These are phyloP conservation scores for Lagorchestes hirsutus DNA, from an alignment of 2,797 vertebrate genomes.

Conservation along the genomic window DNA sequence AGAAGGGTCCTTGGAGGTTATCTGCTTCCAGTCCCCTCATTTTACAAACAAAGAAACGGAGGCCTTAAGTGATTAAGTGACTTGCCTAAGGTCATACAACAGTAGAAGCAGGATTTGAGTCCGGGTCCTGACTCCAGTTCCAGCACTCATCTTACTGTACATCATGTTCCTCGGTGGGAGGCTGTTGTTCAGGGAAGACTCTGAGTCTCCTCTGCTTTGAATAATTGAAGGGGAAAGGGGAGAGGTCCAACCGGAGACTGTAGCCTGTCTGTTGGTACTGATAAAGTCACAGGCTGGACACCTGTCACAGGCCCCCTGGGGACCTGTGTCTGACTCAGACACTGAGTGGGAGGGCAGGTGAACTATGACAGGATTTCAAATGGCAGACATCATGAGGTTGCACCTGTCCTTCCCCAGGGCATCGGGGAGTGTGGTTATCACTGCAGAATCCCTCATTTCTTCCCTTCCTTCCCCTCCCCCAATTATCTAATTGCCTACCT, in stretches of 20 bases:
- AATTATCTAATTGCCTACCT: too few relatives aligned
- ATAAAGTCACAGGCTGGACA: constrained; percentile 80
- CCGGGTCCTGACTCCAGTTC: not conserved
- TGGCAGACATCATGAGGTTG: constrained; percentile 11
- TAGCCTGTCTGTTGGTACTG: constrained; percentile 68
- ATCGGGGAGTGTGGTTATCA: not conserved
- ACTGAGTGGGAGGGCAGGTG: not conserved
- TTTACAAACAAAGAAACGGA: not conserved
- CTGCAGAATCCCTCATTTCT: not conserved
- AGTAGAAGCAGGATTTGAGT: not conserved
- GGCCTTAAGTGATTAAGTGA: not conserved
- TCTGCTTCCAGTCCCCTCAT: not conserved
- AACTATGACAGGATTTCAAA: constrained; percentile 12
- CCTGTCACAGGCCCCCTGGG: constrained; percentile 73
- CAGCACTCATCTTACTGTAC: not conserved
- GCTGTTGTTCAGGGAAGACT: not conserved
- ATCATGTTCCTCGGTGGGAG: not conserved
- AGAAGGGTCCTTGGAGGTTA: not conserved
- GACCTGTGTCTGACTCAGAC: constrained; percentile 49
- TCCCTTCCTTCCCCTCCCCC: not conserved
- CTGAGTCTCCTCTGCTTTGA: not conserved
- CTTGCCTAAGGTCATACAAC: not conserved
- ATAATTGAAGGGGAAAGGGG: not conserved
- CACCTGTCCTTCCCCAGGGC: constrained; percentile 15
- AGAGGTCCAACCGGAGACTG: constrained; percentile 64